These are phyloP conservation scores for Hydractinia echinata DNA, from an alignment of 30 jellyfish, hydroid and myxozoan genomes.

Conservation along the genomic window DNA sequence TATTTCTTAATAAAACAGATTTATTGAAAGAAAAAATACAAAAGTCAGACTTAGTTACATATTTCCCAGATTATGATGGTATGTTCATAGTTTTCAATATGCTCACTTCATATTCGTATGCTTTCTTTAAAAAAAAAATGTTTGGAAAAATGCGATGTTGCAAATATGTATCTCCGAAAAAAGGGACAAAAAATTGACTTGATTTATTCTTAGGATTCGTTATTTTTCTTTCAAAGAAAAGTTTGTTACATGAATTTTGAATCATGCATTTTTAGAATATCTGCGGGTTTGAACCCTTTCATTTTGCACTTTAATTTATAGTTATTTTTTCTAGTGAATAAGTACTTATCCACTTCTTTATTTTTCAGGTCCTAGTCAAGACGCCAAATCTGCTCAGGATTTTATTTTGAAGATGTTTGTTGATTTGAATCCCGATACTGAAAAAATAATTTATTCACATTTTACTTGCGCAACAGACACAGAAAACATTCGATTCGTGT, in stretches of 20 bases:
- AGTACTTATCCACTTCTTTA: background rate
- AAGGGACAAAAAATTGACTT: no score
- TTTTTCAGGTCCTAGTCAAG: constrained; percentile 72
- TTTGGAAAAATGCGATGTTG: no score
- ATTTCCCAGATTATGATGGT: constrained; percentile 98
- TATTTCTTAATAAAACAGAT: constrained; percentile 95
- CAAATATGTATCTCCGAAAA: no score
- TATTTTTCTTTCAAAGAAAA: no score
- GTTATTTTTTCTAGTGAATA: background rate
- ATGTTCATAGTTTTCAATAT: background rate
- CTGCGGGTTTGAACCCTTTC: no score
- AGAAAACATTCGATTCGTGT: constrained; percentile 92
- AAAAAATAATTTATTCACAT: constrained; percentile 91
- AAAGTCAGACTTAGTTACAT: constrained; percentile 66
- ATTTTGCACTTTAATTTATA: background rate
- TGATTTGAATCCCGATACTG: constrained; percentile 92
- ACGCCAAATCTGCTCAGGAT: constrained; percentile 89
- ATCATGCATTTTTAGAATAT: no score
- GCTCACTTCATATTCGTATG: no score
- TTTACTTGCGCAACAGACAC: constrained; percentile 99
- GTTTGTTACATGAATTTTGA: no score
- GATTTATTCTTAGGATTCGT: no score
- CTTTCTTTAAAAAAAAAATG: no score
- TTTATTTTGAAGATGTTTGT: constrained; percentile 89
- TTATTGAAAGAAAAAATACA: constrained; percentile 84